These are phyloP conservation scores for Semicossyphus pulcher DNA, from an alignment of 2,113 vertebrate genomes.

Conservation along the genomic window DNA sequence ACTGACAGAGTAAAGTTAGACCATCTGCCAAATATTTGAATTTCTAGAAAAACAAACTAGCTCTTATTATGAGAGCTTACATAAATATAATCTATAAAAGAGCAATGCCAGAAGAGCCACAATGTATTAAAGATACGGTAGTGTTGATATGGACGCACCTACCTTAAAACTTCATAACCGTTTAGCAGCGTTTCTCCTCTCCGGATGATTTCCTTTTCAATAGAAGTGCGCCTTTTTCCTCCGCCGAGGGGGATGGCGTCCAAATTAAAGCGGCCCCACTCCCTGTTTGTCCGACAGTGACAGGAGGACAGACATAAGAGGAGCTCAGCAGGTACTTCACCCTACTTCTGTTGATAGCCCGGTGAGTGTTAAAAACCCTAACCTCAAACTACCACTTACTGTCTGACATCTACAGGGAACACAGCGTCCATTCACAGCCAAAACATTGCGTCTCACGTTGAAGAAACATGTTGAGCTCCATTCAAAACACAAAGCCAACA, in stretches of 20 bases:
- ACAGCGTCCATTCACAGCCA: background rate
- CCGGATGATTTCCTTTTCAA: slow-evolving; percentile 70
- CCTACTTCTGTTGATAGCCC: slow-evolving; percentile 2
- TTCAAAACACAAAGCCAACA: slow-evolving; percentile 77
- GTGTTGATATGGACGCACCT: slow-evolving; percentile 24
- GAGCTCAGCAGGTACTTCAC: slow-evolving; percentile 14
- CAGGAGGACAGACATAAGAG: slow-evolving; percentile 41
- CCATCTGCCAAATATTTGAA: slow-evolving; percentile 41
- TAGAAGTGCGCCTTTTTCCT: slow-evolving; percentile 86
- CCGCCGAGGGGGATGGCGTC: slow-evolving; percentile 78
- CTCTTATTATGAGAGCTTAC: background rate
- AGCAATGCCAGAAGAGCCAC: background rate
- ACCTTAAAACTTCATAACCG: slow-evolving; percentile 82
- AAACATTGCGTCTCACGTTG: background rate
- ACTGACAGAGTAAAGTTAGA: background rate
- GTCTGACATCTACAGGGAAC: background rate
- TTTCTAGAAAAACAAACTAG: background rate
- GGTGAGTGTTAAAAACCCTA: background rate
- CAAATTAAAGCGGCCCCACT: slow-evolving; percentile 78
- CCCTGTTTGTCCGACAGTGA: slow-evolving; percentile 61
- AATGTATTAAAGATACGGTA: background rate
- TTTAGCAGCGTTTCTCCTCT: slow-evolving; percentile 57
- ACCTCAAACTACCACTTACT: background rate
- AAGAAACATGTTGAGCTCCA: slow-evolving; percentile 33
- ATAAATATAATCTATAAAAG: background rate